Evolutionary conservation across 2,888 invertebrate species (phyloP).

Genomic region (Horisme vitalbata): DNA sequence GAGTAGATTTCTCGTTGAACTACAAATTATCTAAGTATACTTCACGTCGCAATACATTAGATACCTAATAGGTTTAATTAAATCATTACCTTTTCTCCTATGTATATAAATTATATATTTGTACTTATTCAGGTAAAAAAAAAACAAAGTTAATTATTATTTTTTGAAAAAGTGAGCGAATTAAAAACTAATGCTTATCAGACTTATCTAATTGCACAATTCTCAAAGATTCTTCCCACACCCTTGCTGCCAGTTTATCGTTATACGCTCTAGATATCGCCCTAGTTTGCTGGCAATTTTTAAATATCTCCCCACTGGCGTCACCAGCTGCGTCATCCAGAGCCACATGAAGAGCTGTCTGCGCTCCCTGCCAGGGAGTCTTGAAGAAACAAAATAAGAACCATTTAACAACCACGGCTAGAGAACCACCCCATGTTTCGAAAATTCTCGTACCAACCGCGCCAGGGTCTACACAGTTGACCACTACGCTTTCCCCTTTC

Average conservation of each 20-base stretch:
- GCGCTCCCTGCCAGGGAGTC: constrained; percentile 88
- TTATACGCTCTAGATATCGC: constrained; percentile 73
- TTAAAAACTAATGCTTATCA: too few relatives aligned
- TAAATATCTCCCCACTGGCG: constrained; percentile 87
- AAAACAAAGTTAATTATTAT: too few relatives aligned
- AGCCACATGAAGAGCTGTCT: constrained; percentile 87
- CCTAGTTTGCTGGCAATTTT: constrained; percentile 85
- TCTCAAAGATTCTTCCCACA: constrained; percentile 14
- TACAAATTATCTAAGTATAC: too few relatives aligned
- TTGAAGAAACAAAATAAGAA: constrained; percentile 83
- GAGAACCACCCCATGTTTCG: constrained; percentile 64
- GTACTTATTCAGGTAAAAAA: too few relatives aligned
- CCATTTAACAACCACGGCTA: constrained; percentile 71
- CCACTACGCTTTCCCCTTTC: constrained; percentile 85
- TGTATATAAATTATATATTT: too few relatives aligned
- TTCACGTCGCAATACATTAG: too few relatives aligned
- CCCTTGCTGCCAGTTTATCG: constrained; percentile 7
- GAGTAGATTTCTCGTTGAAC: too few relatives aligned
- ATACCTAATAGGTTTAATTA: too few relatives aligned
- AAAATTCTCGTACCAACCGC: constrained; percentile 89
- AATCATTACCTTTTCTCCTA: too few relatives aligned
- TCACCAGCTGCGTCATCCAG: constrained; percentile 85
- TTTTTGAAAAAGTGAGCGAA: too few relatives aligned
- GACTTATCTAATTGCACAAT: constrained; percentile 7
- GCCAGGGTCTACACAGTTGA: constrained; percentile 93